Evolutionary conservation across 2,113 vertebrate species (phyloP).

Genomic region (Notothenia rossii): DNA sequence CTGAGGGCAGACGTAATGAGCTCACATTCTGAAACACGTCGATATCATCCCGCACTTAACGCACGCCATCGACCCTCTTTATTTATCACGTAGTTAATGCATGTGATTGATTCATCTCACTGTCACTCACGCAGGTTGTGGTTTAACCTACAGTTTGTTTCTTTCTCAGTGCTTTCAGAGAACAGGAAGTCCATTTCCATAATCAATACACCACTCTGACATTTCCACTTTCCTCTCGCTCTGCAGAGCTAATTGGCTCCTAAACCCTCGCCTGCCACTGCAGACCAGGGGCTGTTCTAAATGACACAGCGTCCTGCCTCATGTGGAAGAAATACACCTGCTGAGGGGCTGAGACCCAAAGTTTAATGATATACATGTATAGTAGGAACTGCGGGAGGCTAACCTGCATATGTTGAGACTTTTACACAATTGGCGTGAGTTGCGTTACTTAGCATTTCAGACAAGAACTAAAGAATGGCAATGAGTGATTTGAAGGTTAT

Average conservation of each 20-base stretch:
- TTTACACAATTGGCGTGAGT: no score
- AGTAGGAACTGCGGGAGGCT: no score
- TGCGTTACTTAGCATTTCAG: no score
- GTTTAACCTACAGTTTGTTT: conserved; percentile 36
- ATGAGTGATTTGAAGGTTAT: no score
- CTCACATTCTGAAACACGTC: neutral
- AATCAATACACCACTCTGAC: conserved; percentile 66
- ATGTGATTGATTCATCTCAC: conserved; percentile 46
- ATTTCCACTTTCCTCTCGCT: conserved; percentile 48
- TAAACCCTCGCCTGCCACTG: conserved; percentile 42
- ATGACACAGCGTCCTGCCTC: accelerated
- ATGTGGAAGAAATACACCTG: neutral
- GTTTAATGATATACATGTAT: no score
- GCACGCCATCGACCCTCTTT: conserved; percentile 37
- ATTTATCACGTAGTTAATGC: conserved; percentile 24
- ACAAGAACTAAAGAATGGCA: no score
- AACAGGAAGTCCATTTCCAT: conserved; percentile 55
- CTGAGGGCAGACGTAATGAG: conserved; percentile 27
- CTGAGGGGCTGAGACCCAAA: no score
- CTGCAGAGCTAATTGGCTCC: conserved; percentile 55
- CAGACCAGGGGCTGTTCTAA: conserved; percentile 16
- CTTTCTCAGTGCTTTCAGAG: conserved; percentile 44
- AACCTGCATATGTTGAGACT: no score
- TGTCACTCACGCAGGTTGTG: conserved; percentile 35
- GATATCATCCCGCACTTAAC: conserved; percentile 36